Evolutionary conservation across 1,140 invertebrate genomes (phyloP), one percentile per base, ranked within the genome.

Genomic region (Scylla paramamosain): DNA sequence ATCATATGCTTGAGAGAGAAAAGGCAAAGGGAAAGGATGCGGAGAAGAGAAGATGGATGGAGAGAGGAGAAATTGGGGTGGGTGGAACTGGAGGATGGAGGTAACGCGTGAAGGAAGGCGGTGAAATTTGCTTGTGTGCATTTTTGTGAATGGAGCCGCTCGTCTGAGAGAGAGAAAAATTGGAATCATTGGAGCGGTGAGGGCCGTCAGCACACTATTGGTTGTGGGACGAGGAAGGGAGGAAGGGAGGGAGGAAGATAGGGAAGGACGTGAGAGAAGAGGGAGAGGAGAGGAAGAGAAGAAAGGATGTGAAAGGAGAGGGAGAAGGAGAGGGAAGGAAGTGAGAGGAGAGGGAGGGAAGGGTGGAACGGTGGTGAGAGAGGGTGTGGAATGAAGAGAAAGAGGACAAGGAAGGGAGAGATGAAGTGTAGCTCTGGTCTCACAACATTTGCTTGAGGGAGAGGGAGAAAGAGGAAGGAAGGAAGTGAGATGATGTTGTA

Each of bases 141-240:
- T 77, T 91, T 91, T 91, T 91, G 52, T 91, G 48, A 91, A 91
- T 91, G 90, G 90, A 91, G 59, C 46, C 90, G 52, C 90, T 91
- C 90, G 67, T 91, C 90, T 91, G 90, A 77, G 67, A 48, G 90
- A 91, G 90, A 77, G 90, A 91, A 91, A 91, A 91, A 91, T 91
- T 91, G 90, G 59, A 77, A 77, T 39, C 90, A 91, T 67, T 82
- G 90, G 52, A 91, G 52, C 90, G 10, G 52, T n/a, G 90, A 91
- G 90, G 52, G 48, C 89, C 89, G 89, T 91, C 89, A 91, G 89
- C 89, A 59, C 59, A 59, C 46, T 91, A 45, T 59, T 91, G 52
- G 52, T 59, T 14, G 52, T 12, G 16, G 12, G 10, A 77, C 0
- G 16, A n/a, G 67, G 67, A 77, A 20, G 67, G n/a, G 25, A n/a